phyloP scores from a whole-genome alignment of 2,888 invertebrate species.

The Exephanes ischioxanthus region DNA sequence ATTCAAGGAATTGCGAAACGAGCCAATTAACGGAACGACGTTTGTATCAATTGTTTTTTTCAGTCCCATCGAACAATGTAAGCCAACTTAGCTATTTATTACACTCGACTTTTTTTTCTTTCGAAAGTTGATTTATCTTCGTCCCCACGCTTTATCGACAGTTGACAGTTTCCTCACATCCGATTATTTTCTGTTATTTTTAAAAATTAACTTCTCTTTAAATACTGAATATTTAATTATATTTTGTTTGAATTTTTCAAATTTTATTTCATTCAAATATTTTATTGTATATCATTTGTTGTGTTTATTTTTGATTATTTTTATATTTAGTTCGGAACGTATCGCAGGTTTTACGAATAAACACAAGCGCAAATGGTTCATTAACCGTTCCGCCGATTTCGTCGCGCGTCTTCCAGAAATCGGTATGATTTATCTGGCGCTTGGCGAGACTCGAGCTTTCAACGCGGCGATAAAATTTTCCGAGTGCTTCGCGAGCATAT shows the following conservation, averaged over 20 bases:
- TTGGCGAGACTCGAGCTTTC: slow-evolving; percentile 33
- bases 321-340: no score
- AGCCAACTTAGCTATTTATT: not conserved
- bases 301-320: no score
- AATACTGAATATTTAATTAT: no score
- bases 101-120: not conserved
- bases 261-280: not conserved
- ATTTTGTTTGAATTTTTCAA: no score
- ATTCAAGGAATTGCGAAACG: not conserved
- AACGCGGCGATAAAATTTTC: slow-evolving; percentile 27
- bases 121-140: not conserved
- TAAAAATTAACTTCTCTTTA: no score
- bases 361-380: not conserved
- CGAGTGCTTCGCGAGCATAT: not conserved
- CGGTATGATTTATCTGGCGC: slow-evolving; percentile 36
- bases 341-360: no score
- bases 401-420: not conserved
- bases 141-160: not conserved
- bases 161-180: no score
- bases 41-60: not conserved
- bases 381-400: not conserved
- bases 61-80: not conserved
- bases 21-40: not conserved
- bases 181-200: no score
- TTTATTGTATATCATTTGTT: no score